Base-by-base conservation (phyloP, 2,888 invertebrate genomes). In the Phaonia tiefii region DNA sequence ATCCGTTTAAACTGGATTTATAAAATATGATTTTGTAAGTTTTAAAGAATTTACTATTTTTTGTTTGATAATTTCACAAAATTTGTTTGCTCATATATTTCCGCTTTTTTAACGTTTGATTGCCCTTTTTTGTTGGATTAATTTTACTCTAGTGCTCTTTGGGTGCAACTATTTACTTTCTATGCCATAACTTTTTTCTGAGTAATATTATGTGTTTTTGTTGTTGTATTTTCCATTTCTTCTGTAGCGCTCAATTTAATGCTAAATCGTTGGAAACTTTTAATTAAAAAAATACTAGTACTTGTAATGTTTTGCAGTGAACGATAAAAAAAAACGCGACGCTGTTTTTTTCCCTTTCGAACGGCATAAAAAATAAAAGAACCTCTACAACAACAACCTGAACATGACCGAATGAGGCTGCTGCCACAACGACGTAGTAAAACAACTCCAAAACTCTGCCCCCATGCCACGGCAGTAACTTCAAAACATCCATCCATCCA, bases 181-280 rank as follows among this genome's bases (percentile, higher is more conserved):
- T 69, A 49, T 69, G 67, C 54, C 39, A 74, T 44, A 74, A 13
- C 63, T 76, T 71, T 71, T n/a, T 44, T 17, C 42, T 51, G 22
- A 42, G 46, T 31, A 11, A 37, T 63, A 39, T 63, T 26, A 63
- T 63, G 42, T 17, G 8, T 31, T 31, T 31, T 31, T 8, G 31
- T 31, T 31, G 31, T 31, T 31, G 31, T 31, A 31, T 8, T 31
- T 31, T 31, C 31, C 31, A 31, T 63, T 31, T 17, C 66, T 66
- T 22, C 39, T 75, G 42, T 63, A 58, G 75, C 71, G 78, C 78
- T 78, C 81, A 75, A 81, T 78, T 78, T 75, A 81, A 67, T 44
- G 56, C 58, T 75, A 78, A 81, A 78, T 81, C 69, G 75, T 75
- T 81, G 72, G 77, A 81, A 81, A 81, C 46, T 81, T 81, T 81